These are phyloP conservation scores for Rhyacichthys aspro DNA, from an alignment of 2,797 vertebrate species.

Conservation along the genomic window DNA sequence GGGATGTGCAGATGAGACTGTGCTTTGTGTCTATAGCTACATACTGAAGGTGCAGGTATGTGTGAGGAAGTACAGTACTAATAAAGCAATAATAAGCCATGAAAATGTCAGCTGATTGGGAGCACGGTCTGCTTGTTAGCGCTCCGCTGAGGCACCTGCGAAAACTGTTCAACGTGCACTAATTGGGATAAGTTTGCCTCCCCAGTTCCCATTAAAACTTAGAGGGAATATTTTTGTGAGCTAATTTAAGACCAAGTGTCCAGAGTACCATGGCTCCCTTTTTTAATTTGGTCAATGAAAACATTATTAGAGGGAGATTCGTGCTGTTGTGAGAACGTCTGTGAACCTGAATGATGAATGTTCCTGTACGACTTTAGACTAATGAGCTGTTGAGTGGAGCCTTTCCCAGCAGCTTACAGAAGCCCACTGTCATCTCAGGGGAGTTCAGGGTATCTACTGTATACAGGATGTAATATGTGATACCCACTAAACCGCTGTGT, in stretches of 20 bases:
- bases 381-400: not conserved
- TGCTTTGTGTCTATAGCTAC: no score
- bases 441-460: not conserved
- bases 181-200: constrained; percentile 7
- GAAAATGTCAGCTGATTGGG: not conserved
- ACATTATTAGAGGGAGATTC: not conserved
- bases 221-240: not conserved
- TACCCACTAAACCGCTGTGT: not conserved
- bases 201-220: constrained; percentile 11
- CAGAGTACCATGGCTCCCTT: not conserved
- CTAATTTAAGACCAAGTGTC: not conserved
- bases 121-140: constrained; percentile 3
- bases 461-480: constrained; percentile 1
- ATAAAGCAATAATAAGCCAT: not conserved
- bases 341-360: constrained; percentile 4
- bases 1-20: constrained; percentile 26
- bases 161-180: constrained; percentile 2
- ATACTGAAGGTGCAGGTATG: constrained; percentile 3
- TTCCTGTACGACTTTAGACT: constrained; percentile 2
- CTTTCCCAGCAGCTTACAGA: not conserved
- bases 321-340: not conserved
- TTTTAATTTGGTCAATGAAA: constrained; percentile 1
- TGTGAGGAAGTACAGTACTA: no score
- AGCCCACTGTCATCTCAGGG: constrained; percentile 2
- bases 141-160: constrained; percentile 2